phyloP scores from a whole-genome alignment of 1,140 invertebrate species.

The Latrodectus geometricus region DNA sequence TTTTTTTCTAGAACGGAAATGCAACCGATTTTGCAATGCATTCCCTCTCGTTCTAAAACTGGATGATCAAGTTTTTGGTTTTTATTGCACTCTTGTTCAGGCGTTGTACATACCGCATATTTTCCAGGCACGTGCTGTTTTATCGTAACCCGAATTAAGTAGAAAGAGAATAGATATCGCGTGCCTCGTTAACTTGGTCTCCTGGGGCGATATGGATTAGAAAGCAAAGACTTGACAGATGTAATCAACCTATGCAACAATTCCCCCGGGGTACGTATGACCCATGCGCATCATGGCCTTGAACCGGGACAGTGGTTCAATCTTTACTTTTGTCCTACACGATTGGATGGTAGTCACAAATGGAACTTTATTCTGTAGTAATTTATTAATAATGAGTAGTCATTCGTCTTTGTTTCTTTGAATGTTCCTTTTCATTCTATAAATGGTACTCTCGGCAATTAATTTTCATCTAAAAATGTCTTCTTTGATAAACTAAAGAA shows the following conservation, averaged over 20 bases:
- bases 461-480: no score
- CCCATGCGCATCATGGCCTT: conserved; percentile 1
- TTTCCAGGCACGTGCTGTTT: conserved; percentile 13
- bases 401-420: no score
- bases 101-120: not conserved
- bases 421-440: no score
- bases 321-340: not conserved
- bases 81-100: not conserved
- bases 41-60: not conserved
- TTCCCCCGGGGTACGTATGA: conserved; percentile 8
- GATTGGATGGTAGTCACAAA: not conserved
- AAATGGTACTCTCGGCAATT: no score
- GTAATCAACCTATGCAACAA: conserved; percentile 16
- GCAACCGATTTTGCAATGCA: no score
- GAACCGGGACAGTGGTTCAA: conserved; percentile 1
- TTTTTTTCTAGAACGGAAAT: no score
- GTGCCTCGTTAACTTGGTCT: conserved; percentile 27
- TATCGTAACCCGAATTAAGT: conserved; percentile 9
- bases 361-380: no score
- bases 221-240: conserved; percentile 14
- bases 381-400: no score
- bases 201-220: conserved; percentile 19
- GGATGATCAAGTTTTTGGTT: conserved; percentile 6
- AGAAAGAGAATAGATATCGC: not conserved
- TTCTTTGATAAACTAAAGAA: no score